A percentile compares a stretch with the other conserved stretches of the same genome.
phyloP scores from a whole-genome alignment of 2,113 vertebrate species.

The Laticauda colubrina region DNA sequence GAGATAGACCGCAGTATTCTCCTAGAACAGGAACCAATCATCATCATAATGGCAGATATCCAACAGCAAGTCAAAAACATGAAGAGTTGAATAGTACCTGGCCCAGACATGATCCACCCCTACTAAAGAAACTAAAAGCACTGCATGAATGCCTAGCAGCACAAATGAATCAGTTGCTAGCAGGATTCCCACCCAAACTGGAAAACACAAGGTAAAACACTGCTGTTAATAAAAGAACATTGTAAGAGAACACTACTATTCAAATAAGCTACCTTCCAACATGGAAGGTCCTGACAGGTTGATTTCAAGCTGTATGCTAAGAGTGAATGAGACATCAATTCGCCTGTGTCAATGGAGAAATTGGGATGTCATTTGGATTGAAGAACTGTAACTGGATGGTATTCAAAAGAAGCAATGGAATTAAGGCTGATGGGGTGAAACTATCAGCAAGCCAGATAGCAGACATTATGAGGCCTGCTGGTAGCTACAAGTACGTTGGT shows the following conservation, averaged over 20 bases:
- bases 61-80: not conserved
- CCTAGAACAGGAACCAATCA: not conserved
- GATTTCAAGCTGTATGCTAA: not conserved
- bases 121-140: not conserved
- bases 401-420: not conserved
- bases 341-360: not conserved
- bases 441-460: not conserved
- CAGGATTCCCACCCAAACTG: not conserved
- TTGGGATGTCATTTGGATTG: not conserved
- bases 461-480: not conserved
- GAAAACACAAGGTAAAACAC: not conserved
- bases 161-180: not conserved
- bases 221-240: not conserved
- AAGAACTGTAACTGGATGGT: not conserved
- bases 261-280: not conserved
- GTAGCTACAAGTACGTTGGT: not conserved
- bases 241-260: not conserved
- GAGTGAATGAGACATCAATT: not conserved
- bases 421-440: not conserved
- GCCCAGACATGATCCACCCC: not conserved
- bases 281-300: not conserved
- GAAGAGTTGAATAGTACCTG: not conserved
- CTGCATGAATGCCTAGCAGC: not conserved
- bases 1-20: not conserved
- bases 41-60: not conserved